Evolutionary conservation across 2,113 vertebrate species (phyloP), one percentile per base, ranked within the genome.

Genomic region (Ctenodactylus gundi): DNA sequence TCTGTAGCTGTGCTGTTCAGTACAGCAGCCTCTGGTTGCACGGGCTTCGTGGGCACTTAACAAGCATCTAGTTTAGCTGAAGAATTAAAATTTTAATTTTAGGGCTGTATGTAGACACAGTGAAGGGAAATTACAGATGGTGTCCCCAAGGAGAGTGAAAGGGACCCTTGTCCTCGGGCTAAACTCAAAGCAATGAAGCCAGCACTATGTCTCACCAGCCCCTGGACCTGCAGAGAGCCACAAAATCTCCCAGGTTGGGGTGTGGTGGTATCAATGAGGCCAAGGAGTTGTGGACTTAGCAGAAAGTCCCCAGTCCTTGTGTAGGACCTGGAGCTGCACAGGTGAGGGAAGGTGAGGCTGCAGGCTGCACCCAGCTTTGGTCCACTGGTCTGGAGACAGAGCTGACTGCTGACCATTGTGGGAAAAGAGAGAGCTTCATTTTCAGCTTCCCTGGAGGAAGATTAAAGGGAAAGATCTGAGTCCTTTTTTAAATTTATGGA

Each of bases 61-160:
- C 29, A n/a, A 36, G 29, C 44, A 62, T 20, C 36, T 78, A 46
- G 39, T 49, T 83, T 12, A 25, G 29, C 15, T 17, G 15, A 84
- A 31, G 39, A 46, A 78, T 3, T 65, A 6, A 76, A 83, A n/a
- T 78, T 72, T 91, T 94, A 23, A 73, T 83, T 91, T 86, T 64
- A 86, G n/a, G 58, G n/a, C 41, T 6, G 15, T 34, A 41, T 4
- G 3, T 0, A 57, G 36, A 92, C 55, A 55, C 14, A 15, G 68
- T 53, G 21, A 41, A 46, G 46, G 60, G 2, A 27, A 62, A 41
- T 53, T 31, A 65, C 34, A 60, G 78, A 14, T 23, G 7, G 18
- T 80, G 12, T 81, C 70, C 34, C 27, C 7, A 53, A 8, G 65
- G 65, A 2, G 20, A 25, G 21, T 27, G 20, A 44, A 75, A 55